Conservation (phyloP, 37 sponge, comb jelly and placozoan species). For the Haliclona indistincta region DNA sequence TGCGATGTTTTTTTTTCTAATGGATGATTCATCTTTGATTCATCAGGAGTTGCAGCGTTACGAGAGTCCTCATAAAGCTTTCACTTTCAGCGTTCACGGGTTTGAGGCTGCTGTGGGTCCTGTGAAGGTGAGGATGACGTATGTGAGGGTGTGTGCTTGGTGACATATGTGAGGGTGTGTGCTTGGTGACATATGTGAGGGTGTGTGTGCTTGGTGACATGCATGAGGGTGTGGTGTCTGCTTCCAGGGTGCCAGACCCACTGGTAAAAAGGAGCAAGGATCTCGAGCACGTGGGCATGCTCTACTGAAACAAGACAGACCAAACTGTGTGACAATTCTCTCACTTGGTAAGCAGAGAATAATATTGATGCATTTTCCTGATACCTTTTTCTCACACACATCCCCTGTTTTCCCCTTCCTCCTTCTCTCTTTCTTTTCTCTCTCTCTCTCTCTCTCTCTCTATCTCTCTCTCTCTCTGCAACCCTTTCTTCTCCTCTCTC, state of each 20-base stretch:
- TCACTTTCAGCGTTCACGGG: conserved; percentile 69
- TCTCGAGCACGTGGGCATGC: conserved; percentile 82
- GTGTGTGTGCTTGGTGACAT: not conserved
- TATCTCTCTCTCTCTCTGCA: no score
- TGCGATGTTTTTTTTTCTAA: no score
- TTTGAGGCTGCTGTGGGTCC: conserved; percentile 80
- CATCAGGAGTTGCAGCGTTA: conserved; percentile 73
- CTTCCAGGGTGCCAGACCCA: conserved; percentile 25
- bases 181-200: no score
- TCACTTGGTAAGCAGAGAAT: conserved; percentile 62
- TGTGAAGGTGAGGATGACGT: conserved; percentile 65
- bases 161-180: no score
- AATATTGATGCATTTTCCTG: not conserved
- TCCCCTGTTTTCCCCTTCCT: not conserved
- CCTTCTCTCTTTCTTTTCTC: not conserved
- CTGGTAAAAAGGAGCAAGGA: conserved; percentile 55
- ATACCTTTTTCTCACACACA: not conserved
- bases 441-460: no score
- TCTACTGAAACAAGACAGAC: conserved; percentile 75
- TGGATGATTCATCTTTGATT: no score
- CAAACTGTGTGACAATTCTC: conserved; percentile 89
- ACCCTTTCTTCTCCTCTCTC: not conserved
- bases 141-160: no score
- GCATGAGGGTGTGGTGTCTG: no score
- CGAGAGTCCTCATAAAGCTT: conserved; percentile 73